A percentile compares a stretch with the other conserved stretches of the same genome.
Conservation (phyloP, 2,797 vertebrate species). For the Corythornis leucogaster region DNA sequence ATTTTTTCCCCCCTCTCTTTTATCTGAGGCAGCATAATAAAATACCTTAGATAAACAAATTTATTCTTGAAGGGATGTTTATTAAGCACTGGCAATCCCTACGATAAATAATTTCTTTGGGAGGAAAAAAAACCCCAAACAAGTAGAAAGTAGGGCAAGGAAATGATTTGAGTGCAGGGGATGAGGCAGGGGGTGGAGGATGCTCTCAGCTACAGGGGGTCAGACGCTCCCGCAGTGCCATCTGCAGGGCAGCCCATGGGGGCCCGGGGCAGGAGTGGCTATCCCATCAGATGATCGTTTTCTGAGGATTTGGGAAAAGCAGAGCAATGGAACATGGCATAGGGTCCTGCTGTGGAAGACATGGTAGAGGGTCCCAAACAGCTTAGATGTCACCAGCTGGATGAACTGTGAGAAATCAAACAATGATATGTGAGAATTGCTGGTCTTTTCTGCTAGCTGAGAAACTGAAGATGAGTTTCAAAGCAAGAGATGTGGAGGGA, state of each 20-base stretch:
- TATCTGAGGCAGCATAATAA: slow-evolving; percentile 69
- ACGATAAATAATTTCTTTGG: slow-evolving; percentile 68
- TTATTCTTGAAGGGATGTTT: slow-evolving; percentile 71
- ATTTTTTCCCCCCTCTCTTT: not conserved
- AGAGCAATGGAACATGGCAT: rapidly evolving
- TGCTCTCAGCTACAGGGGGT: not conserved
- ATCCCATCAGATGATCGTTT: not conserved
- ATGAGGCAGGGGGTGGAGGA: not conserved
- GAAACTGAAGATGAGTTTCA: not conserved
- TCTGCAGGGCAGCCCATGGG: not conserved
- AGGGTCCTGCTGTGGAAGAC: rapidly evolving
- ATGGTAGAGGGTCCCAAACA: not conserved
- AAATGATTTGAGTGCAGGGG: slow-evolving; percentile 5
- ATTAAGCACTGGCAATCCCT: slow-evolving; percentile 41
- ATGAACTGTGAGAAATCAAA: not conserved
- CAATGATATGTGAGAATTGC: not conserved
- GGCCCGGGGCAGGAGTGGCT: not conserved
- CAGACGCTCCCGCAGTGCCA: slow-evolving; percentile 18
- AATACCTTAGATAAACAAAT: slow-evolving; percentile 75
- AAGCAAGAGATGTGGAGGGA: not conserved
- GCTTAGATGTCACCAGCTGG: not conserved
- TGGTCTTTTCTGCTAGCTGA: not conserved
- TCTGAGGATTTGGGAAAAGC: not conserved
- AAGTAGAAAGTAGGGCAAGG: slow-evolving; percentile 54
- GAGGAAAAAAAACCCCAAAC: not conserved